Percentiles rank a stretch among this genome's conserved stretches.
Evolutionary conservation across 2,888 invertebrate species (phyloP).

Genomic region (Oegoconia quadripuncta): DNA sequence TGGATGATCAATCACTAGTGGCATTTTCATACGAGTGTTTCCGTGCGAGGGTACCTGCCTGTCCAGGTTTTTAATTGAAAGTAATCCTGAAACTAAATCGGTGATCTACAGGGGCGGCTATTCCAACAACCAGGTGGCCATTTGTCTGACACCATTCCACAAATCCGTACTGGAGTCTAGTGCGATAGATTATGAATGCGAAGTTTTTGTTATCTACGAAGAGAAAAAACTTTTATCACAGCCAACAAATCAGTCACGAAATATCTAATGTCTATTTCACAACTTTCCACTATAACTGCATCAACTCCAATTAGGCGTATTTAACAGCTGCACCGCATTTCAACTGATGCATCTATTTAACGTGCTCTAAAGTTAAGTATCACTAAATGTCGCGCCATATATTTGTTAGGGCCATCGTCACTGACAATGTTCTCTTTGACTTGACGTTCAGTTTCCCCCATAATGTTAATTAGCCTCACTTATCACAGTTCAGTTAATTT

Average conservation of each 20-base stretch:
- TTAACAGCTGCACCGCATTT: constrained; percentile 61
- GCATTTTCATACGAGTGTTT: too few species aligned
- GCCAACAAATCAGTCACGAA: neutral
- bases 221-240: neutral
- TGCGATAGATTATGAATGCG: too few species aligned
- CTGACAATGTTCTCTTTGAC: constrained; percentile 48
- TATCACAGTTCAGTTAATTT: constrained; percentile 56
- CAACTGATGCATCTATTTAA: constrained; percentile 63
- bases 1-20: too few species aligned
- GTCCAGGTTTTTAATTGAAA: too few species aligned
- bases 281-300: constrained; percentile 32
- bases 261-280: constrained; percentile 11
- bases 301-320: constrained; percentile 62
- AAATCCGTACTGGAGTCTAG: too few species aligned
- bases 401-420: constrained; percentile 52
- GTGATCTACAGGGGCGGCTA: too few species aligned
- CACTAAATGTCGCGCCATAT: constrained; percentile 68
- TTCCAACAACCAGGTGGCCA: too few species aligned
- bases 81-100: too few species aligned
- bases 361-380: constrained; percentile 60
- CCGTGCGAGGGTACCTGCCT: too few species aligned
- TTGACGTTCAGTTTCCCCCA: constrained; percentile 41
- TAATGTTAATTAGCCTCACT: constrained; percentile 59
- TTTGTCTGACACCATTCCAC: too few species aligned
- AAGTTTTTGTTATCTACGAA: too few species aligned